phyloP scores from a whole-genome alignment of 2,888 invertebrate genomes.

The Junonia oenone region DNA sequence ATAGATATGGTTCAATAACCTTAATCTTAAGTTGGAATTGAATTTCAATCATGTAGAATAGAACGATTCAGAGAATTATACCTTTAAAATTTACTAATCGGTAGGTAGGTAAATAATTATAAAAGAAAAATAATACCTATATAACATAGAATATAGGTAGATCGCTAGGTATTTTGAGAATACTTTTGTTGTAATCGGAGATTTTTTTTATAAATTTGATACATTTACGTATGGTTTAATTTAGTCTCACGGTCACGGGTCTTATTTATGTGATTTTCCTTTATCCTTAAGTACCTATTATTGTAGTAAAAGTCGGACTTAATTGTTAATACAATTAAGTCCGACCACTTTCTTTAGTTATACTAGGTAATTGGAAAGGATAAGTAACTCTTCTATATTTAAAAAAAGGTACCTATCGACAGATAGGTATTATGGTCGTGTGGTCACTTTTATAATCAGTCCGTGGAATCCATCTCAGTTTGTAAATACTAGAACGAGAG shows the following conservation, averaged over 20 bases:
- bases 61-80: background rate
- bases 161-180: too few species aligned
- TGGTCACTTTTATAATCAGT: constrained; percentile 36
- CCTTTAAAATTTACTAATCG: too few species aligned
- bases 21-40: background rate
- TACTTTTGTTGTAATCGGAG: too few species aligned
- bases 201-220: too few species aligned
- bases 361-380: constrained; percentile 14
- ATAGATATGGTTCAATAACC: background rate
- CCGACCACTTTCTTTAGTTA: background rate
- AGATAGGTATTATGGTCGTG: constrained; percentile 28
- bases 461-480: constrained; percentile 50
- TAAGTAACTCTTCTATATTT: constrained; percentile 29
- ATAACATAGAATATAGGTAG: too few species aligned
- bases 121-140: too few species aligned
- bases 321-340: too few species aligned
- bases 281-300: background rate
- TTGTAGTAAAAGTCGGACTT: too few species aligned
- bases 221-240: background rate
- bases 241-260: background rate
- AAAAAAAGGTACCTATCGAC: constrained; percentile 21
- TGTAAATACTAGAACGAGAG: constrained; percentile 54
- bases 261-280: too few species aligned
- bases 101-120: too few species aligned
- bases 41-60: background rate